Evolutionary conservation across 2,888 invertebrate genomes (phyloP), one percentile per base, ranked within the genome.

Genomic region (Notodonta dromedarius): DNA sequence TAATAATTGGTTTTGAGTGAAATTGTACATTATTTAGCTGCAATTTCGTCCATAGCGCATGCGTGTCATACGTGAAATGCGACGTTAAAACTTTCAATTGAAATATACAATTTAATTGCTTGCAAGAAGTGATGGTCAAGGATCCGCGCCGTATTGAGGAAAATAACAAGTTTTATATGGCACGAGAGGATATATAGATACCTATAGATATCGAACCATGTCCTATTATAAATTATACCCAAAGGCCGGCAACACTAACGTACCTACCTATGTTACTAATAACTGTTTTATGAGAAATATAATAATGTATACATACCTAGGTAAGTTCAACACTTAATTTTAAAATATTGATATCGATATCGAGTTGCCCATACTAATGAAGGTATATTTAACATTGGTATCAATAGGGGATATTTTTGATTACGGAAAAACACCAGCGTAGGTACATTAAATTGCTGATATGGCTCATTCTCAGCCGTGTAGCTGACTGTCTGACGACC

Each of bases 81-180:
- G 24, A 16, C 7, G n/a, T 13, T 46, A n/a, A 46, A 46, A 46
- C 32, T 57, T 50, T 39, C 50, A 59, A 59, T 57, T n/a, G 40
- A 56, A 40, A 51, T 64, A 56, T 54, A 67, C 64, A 55, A 66
- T 64, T 68, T 51, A 66, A 66, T 66, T 57, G 53, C 44, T 66
- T 59, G 54, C 40, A 60, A 59, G 62, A 66, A 63, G 61, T 67
- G 78, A 78, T 71, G 72, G 78, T 65, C 77, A 73, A 69, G 71
- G 71, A 68, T 71, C 63, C 57, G 62, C 40, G 52, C 70, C 70
- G 51, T 73, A 71, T 24, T 56, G 63, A 69, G 70, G 77, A 73
- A 71, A 71, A 65, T 65, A 65, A 62, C 68, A 60, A 50, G 76
- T 69, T 66, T 66, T 63, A 68, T 56, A 14, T 67, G 56, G 59